Evolutionary conservation across 2,888 invertebrate genomes (phyloP).

Genomic region (Sclerodermus sp.): DNA sequence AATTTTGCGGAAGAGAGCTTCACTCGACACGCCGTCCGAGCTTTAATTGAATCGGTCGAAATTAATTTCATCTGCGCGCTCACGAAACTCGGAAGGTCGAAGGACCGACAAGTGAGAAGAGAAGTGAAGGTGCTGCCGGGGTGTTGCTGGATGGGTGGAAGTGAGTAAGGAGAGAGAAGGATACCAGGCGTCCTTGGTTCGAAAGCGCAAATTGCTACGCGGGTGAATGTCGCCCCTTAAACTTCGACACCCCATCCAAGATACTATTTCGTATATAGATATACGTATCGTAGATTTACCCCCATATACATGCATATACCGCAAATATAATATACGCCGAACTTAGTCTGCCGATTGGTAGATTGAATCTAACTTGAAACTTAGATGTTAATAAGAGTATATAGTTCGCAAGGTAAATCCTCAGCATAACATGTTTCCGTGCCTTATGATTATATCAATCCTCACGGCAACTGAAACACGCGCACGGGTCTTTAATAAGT

Average conservation of each 20-base stretch:
- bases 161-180: neutral
- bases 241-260: conserved; percentile 28
- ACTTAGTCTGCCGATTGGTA: conserved; percentile 8
- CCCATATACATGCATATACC: neutral
- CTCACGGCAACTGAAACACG: too few relatives aligned
- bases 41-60: conserved; percentile 52
- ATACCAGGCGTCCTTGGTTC: conserved; percentile 22
- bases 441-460: too few relatives aligned
- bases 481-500: too few relatives aligned
- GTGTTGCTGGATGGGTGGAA: too few relatives aligned
- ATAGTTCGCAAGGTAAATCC: too few relatives aligned
- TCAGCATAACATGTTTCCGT: too few relatives aligned
- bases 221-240: conserved; percentile 32
- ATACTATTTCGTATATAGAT: conserved; percentile 5
- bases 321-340: neutral
- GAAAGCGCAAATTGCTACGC: conserved; percentile 32
- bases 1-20: conserved; percentile 34
- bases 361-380: conserved; percentile 15
- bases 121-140: conserved; percentile 15
- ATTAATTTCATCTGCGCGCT: conserved; percentile 49
- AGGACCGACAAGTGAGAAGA: conserved; percentile 11
- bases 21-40: conserved; percentile 30
- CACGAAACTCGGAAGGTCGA: conserved; percentile 36
- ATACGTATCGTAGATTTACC: neutral
- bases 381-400: conserved; percentile 12